A percentile compares a stretch with the other conserved stretches of the same genome.
Evolutionary conservation across 2,113 vertebrate species (phyloP).

Genomic region (Serilophus lunatus): DNA sequence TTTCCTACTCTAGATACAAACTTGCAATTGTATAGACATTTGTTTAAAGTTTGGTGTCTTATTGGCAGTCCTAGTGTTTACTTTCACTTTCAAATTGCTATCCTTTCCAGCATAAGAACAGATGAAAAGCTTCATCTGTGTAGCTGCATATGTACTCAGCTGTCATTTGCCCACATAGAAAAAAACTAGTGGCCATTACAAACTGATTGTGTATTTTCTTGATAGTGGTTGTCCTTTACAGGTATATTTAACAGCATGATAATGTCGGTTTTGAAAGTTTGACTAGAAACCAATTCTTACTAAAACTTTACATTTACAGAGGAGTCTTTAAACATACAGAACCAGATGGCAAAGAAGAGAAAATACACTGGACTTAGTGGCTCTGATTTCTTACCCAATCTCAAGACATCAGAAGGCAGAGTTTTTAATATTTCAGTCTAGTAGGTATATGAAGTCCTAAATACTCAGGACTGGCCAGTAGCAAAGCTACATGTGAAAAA

Average conservation of each 20-base stretch:
- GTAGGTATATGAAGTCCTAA: background rate
- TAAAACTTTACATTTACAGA: background rate
- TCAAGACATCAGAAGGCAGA: background rate
- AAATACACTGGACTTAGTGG: background rate
- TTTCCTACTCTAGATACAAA: background rate
- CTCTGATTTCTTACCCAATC: background rate
- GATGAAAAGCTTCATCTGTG: background rate
- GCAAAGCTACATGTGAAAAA: background rate
- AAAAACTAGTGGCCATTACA: background rate
- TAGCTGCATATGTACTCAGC: background rate
- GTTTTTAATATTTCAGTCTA: background rate
- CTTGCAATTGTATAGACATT: background rate
- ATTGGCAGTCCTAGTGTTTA: background rate
- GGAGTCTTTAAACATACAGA: background rate
- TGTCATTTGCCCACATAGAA: background rate
- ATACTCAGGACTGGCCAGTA: background rate
- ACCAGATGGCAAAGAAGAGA: background rate
- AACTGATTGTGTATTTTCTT: background rate
- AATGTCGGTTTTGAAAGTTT: background rate
- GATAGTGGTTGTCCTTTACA: background rate
- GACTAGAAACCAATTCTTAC: background rate
- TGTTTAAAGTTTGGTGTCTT: background rate
- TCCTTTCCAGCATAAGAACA: background rate
- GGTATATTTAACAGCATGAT: background rate
- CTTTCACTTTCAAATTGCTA: background rate